Conservation (phyloP, 2,888 invertebrate species). For the Oxystoma pomonae region DNA sequence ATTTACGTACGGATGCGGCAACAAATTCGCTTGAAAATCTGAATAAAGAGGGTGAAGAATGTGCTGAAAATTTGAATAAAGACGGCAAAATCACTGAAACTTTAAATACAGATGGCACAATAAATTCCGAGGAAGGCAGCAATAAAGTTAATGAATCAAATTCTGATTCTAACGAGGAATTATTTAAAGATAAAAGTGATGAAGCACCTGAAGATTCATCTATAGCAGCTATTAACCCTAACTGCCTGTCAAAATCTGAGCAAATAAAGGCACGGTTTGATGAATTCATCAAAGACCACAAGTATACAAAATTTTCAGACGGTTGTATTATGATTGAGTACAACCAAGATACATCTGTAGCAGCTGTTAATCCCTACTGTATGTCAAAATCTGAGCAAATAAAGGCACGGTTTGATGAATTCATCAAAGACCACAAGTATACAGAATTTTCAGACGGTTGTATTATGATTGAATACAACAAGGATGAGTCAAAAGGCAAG, state of each 20-base stretch:
- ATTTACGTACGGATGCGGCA: not conserved
- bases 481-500: too few species aligned
- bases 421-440: not conserved
- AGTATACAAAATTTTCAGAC: not conserved
- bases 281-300: not conserved
- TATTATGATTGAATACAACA: slow-evolving; percentile 18
- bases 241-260: not conserved
- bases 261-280: not conserved
- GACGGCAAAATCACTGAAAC: too few species aligned
- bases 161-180: not conserved
- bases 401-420: not conserved
- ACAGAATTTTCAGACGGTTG: not conserved
- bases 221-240: not conserved
- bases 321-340: slow-evolving; percentile 13
- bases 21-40: not conserved
- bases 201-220: not conserved
- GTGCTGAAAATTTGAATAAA: too few species aligned
- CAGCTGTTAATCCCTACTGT: not conserved
- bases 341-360: slow-evolving; percentile 10
- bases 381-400: not conserved
- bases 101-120: not conserved
- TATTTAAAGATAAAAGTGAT: not conserved
- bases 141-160: not conserved
- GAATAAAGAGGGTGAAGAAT: not conserved
- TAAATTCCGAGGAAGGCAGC: not conserved